Evolutionary conservation across 2,113 vertebrate species (phyloP).

Genomic region (Tragelaphus imberbis): DNA sequence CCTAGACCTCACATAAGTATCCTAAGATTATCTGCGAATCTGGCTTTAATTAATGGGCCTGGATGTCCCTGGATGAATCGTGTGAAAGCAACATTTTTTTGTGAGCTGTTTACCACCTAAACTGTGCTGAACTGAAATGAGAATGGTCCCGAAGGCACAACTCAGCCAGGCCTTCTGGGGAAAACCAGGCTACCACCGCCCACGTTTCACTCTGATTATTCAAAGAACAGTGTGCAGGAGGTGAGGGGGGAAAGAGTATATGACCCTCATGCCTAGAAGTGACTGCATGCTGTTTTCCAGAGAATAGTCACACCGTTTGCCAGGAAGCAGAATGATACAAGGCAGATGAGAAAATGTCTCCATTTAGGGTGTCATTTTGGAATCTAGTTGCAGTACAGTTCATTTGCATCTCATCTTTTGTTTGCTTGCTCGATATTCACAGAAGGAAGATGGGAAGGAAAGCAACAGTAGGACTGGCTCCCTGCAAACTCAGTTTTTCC

Average conservation of each 20-base stretch:
- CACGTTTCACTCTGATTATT: constrained; percentile 40
- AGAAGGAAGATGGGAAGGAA: neutral
- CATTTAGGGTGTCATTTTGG: neutral
- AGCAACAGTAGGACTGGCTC: neutral
- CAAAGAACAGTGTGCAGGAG: constrained; percentile 41
- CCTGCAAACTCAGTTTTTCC: neutral
- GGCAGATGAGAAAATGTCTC: constrained; percentile 36
- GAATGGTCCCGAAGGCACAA: neutral
- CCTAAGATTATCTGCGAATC: constrained; percentile 47
- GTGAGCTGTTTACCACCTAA: constrained; percentile 41
- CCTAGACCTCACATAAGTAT: constrained; percentile 27
- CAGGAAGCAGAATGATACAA: neutral
- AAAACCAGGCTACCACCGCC: neutral
- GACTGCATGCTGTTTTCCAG: neutral
- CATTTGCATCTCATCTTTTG: constrained; percentile 44
- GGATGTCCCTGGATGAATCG: neutral
- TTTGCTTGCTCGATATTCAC: constrained; percentile 46
- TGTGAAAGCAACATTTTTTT: constrained; percentile 23
- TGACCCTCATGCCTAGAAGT: constrained; percentile 15
- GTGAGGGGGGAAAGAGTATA: neutral
- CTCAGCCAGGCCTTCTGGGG: neutral
- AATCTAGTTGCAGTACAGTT: constrained; percentile 23
- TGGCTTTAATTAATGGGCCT: constrained; percentile 64
- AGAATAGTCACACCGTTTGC: neutral
- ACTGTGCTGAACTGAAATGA: neutral